phyloP scores from a whole-genome alignment of 1,140 invertebrate genomes.

The Scylla paramamosain region DNA sequence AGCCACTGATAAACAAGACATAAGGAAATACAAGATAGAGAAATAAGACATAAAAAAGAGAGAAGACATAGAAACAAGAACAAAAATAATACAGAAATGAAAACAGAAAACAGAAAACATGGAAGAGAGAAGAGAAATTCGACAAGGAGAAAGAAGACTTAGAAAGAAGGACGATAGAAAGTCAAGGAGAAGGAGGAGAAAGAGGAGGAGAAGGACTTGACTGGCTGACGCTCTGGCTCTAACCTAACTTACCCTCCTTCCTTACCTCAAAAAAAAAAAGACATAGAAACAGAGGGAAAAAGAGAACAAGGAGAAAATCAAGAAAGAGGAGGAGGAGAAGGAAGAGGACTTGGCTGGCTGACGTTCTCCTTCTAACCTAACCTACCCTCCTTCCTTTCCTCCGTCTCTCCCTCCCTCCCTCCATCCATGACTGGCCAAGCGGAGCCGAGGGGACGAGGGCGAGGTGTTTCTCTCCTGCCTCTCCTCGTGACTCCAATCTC shows the following conservation, averaged over 20 bases:
- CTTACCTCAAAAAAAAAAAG: too few relatives aligned
- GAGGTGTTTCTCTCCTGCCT: neutral
- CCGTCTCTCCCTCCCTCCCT: neutral
- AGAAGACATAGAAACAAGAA: neutral
- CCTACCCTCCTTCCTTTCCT: too few relatives aligned
- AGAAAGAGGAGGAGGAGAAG: too few relatives aligned
- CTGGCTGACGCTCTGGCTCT: too few relatives aligned
- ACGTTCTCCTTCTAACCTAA: too few relatives aligned
- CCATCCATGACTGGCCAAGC: constrained; percentile 4
- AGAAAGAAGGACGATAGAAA: neutral
- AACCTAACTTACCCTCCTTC: too few relatives aligned
- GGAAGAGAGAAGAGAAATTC: neutral
- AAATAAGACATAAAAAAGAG: neutral
- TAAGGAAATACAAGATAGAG: neutral
- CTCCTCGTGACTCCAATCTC: constrained; percentile 1
- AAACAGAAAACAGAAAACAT: neutral
- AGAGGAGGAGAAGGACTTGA: too few relatives aligned
- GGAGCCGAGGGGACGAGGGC: neutral
- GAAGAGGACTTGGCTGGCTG: too few relatives aligned
- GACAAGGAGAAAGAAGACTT: too few relatives aligned
- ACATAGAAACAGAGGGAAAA: too few relatives aligned
- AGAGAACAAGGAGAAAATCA: too few relatives aligned
- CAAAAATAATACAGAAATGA: neutral
- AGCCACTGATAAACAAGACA: too few relatives aligned
- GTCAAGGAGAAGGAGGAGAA: neutral